These are phyloP conservation scores for Odontomyia ornata DNA, from an alignment of 2,888 invertebrate genomes.

Conservation along the genomic window DNA sequence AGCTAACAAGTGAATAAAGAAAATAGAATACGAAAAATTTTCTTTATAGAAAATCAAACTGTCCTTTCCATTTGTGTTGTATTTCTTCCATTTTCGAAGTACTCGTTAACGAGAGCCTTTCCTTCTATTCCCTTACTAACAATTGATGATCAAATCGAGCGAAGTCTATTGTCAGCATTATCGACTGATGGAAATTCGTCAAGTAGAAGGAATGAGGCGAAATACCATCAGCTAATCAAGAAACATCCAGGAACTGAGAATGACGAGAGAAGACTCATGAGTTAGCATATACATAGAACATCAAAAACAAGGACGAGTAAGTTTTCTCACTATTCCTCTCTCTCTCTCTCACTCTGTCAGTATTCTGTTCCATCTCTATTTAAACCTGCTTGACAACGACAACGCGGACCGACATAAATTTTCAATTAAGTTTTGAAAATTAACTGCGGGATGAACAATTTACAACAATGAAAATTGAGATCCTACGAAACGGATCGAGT, in stretches of 20 bases:
- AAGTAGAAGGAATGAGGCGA: neutral
- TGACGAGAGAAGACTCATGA: neutral
- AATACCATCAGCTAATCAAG: no score
- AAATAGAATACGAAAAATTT: no score
- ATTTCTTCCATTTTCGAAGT: no score
- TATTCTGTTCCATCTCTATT: neutral
- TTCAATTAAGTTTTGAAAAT: conserved; percentile 41
- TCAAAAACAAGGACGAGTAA: no score
- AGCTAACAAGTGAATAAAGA: no score
- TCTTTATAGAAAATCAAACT: no score
- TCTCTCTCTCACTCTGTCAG: neutral
- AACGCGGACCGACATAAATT: conserved; percentile 40
- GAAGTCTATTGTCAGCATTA: neutral
- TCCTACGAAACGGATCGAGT: neutral
- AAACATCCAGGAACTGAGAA: no score
- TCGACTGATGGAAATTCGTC: conserved; percentile 22
- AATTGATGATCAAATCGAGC: neutral
- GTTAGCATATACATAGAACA: neutral
- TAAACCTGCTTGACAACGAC: no score
- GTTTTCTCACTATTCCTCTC: neutral
- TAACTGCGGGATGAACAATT: conserved; percentile 41
- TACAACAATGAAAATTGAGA: conserved; percentile 41
- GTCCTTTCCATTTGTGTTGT: no score
- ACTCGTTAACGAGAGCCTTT: neutral
- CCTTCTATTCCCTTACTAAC: neutral